Percentiles rank a stretch among this genome's conserved stretches.
Conservation (phyloP, 2,888 invertebrate species). For the Anorthoa munda region DNA sequence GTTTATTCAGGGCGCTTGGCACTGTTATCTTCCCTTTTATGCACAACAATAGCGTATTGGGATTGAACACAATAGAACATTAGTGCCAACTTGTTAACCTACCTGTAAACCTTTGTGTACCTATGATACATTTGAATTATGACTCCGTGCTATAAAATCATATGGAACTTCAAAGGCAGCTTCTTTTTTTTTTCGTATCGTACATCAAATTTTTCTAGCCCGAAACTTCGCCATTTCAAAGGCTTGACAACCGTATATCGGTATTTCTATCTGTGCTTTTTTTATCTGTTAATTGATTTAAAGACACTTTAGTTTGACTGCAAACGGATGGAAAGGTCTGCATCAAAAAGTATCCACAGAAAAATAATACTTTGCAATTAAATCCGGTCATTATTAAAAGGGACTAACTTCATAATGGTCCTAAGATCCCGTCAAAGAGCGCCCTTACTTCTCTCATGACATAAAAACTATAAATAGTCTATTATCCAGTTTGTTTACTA, state of each 20-base stretch:
- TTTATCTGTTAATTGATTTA: too few species aligned
- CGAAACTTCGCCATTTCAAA: too few species aligned
- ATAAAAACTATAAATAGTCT: conserved; percentile 41
- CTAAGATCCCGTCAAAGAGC: not conserved
- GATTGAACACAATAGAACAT: conserved; percentile 20
- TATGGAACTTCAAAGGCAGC: not conserved
- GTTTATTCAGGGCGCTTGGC: conserved; percentile 11
- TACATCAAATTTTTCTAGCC: too few species aligned
- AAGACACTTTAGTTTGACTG: too few species aligned
- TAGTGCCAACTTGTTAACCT: conserved; percentile 16
- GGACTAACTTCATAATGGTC: not conserved
- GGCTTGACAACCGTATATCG: too few species aligned
- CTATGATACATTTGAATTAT: too few species aligned
- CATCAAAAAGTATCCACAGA: not conserved
- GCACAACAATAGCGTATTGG: conserved; percentile 27
- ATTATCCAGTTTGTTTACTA: conserved; percentile 41
- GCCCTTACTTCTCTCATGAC: conserved; percentile 13
- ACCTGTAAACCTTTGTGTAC: not conserved
- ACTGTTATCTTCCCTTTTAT: conserved; percentile 18
- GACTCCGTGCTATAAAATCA: not conserved
- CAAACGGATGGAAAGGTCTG: not conserved
- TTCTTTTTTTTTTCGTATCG: too few species aligned
- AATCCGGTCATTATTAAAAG: not conserved
- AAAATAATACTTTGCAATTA: not conserved
- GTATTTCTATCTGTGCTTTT: too few species aligned